A percentile compares a stretch with the other conserved stretches of the same genome.
Conservation (phyloP, 2,113 vertebrate species). For the Vulpes lagopus region DNA sequence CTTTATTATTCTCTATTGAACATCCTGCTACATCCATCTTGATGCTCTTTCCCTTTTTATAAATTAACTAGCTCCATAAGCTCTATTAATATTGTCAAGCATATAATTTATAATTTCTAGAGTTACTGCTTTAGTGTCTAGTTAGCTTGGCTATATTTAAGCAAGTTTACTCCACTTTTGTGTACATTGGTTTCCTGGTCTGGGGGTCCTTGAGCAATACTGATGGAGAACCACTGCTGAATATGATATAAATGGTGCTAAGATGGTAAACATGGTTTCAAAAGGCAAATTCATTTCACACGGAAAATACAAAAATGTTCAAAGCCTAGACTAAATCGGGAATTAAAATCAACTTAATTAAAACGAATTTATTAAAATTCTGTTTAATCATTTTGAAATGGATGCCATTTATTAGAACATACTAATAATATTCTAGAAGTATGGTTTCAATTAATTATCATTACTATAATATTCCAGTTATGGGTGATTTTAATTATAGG, state of each 20-base stretch:
- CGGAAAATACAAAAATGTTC: neutral
- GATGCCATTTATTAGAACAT: neutral
- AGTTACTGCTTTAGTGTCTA: slow-evolving; percentile 16
- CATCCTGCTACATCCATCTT: neutral
- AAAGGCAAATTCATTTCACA: neutral
- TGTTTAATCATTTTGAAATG: slow-evolving; percentile 21
- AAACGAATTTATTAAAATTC: neutral
- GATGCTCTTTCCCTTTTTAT: neutral
- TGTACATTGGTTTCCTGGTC: slow-evolving; percentile 10
- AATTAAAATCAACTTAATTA: neutral
- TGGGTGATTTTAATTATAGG: neutral
- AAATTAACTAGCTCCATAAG: neutral
- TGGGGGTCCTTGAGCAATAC: neutral
- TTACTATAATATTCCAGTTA: neutral
- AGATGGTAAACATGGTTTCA: neutral
- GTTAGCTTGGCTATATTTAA: neutral
- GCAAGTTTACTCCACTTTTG: neutral
- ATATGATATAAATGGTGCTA: neutral
- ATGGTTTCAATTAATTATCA: slow-evolving; percentile 33
- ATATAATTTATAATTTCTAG: slow-evolving; percentile 31
- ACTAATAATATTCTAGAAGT: neutral
- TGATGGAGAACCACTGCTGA: neutral
- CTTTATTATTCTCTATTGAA: slow-evolving; percentile 26
- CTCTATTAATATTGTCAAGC: slow-evolving; percentile 2
- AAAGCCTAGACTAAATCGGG: neutral